These are phyloP conservation scores for Crocuta crocuta DNA, from an alignment of 2,113 vertebrate species.

Conservation along the genomic window DNA sequence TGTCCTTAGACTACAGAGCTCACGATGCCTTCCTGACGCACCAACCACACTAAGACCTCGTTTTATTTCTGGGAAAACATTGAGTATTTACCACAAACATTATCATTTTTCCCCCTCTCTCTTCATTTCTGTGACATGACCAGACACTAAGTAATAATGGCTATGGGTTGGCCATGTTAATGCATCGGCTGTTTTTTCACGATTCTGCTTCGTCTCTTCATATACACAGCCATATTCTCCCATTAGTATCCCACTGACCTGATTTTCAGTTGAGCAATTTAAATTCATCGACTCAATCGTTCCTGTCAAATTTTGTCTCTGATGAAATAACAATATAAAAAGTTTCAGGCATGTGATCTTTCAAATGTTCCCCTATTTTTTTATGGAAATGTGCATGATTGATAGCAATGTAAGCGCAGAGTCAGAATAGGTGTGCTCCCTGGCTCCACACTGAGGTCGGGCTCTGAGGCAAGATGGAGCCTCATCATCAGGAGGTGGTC, in stretches of 20 bases:
- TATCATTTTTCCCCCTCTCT: neutral
- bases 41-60: neutral
- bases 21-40: neutral
- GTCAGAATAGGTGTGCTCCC: neutral
- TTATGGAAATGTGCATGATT: neutral
- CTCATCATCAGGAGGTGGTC: neutral
- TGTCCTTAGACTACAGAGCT: neutral
- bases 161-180: neutral
- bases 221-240: neutral
- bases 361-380: neutral
- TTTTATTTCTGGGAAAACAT: slow-evolving; percentile 66
- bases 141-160: neutral
- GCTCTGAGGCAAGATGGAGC: neutral
- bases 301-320: neutral
- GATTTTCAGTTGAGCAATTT: neutral
- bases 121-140: neutral
- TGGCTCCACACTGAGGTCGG: neutral
- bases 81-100: neutral
- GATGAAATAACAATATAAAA: neutral
- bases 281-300: neutral
- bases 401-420: neutral
- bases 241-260: neutral
- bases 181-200: neutral
- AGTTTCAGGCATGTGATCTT: neutral
- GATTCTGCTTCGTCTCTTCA: neutral